These are phyloP conservation scores for Thinocorus orbignyianus DNA, from an alignment of 2,113 vertebrate species.

Conservation along the genomic window DNA sequence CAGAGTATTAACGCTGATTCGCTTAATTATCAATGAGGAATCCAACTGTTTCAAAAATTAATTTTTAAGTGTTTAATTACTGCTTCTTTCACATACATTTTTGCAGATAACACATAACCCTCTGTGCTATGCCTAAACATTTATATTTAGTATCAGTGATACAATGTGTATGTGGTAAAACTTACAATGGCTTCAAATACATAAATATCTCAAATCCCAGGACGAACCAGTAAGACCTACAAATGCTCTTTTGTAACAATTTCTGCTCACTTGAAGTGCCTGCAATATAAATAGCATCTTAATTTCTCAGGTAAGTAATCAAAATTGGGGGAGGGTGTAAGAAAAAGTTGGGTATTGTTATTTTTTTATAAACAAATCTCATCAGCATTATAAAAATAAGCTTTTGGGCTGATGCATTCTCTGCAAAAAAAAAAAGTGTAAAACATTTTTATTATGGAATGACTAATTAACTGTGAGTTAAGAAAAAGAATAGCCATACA, in stretches of 20 bases:
- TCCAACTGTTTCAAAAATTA: neutral
- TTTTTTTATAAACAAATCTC: neutral
- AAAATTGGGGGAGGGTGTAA: rapidly evolving
- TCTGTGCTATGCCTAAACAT: neutral
- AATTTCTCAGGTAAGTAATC: neutral
- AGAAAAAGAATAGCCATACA: neutral
- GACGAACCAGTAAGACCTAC: neutral
- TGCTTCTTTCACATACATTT: neutral
- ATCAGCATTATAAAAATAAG: neutral
- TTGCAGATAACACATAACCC: neutral
- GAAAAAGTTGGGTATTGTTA: neutral
- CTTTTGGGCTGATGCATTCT: neutral
- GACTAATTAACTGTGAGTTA: neutral
- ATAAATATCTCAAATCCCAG: neutral
- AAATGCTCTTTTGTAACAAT: neutral
- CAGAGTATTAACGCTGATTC: neutral
- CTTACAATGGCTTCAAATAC: neutral
- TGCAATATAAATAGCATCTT: neutral
- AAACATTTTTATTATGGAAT: neutral
- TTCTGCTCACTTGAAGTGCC: neutral
- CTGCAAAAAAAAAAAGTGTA: neutral
- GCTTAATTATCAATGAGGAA: neutral
- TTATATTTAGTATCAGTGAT: neutral
- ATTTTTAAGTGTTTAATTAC: neutral
- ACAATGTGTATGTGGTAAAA: neutral